Evolutionary conservation across 2,888 invertebrate species (phyloP).

Genomic region (Cancer borealis): DNA sequence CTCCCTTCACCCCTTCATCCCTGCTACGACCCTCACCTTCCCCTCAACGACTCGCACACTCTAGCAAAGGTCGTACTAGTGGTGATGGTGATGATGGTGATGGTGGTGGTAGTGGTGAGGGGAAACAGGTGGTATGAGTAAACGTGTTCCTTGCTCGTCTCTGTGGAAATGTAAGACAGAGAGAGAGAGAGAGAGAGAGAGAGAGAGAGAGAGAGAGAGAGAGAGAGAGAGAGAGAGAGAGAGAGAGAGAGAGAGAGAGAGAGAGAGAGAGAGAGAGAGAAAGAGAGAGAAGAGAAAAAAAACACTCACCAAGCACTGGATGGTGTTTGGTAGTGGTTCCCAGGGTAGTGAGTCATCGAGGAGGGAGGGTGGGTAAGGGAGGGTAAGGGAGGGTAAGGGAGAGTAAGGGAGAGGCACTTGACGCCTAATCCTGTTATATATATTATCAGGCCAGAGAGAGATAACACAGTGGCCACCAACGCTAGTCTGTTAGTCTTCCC

Average conservation of each 20-base stretch:
- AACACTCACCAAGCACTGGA: background rate
- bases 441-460: conserved; percentile 25
- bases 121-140: background rate
- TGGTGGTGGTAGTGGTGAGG: background rate
- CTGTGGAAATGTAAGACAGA: background rate
- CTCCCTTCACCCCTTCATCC: background rate
- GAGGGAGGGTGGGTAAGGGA: background rate
- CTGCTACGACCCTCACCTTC: background rate
- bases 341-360: background rate
- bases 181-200: background rate
- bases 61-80: background rate
- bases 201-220: background rate
- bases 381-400: background rate
- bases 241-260: background rate
- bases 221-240: conserved; percentile 21
- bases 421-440: conserved; percentile 59
- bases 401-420: background rate
- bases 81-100: background rate
- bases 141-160: background rate
- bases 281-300: background rate
- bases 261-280: conserved; percentile 30
- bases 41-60: background rate
- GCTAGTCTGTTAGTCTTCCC: background rate
- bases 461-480: background rate
- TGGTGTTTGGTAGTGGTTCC: conserved; percentile 12